A percentile compares a stretch with the other conserved stretches of the same genome.
Evolutionary conservation across 2,113 vertebrate genomes (phyloP).

Genomic region (Actinemys pallida): DNA sequence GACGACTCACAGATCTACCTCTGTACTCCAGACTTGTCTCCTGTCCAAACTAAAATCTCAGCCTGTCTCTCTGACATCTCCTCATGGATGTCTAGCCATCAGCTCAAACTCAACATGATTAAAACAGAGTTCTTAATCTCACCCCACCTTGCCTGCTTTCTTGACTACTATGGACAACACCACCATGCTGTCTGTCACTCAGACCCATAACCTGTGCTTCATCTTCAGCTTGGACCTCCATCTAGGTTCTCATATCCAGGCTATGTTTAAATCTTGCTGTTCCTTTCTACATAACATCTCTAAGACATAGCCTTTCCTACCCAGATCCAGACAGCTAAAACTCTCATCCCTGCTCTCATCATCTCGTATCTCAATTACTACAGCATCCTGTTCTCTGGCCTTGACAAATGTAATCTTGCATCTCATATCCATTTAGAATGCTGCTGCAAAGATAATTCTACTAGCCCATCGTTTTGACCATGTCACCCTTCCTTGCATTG

Average conservation of each 20-base stretch:
- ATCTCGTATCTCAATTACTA: not conserved
- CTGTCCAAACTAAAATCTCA: not conserved
- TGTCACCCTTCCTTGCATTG: not conserved
- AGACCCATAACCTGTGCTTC: not conserved
- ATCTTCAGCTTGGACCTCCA: not conserved
- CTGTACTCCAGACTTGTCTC: not conserved
- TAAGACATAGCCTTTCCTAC: not conserved
- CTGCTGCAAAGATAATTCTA: not conserved
- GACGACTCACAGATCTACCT: not conserved
- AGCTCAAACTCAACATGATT: not conserved
- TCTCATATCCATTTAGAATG: not conserved
- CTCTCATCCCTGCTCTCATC: not conserved
- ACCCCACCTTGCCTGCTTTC: not conserved
- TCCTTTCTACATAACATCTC: not conserved
- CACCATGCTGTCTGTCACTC: not conserved
- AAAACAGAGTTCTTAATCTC: not conserved
- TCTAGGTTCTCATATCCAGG: not conserved
- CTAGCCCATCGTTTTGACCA: not conserved
- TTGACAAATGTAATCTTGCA: not conserved
- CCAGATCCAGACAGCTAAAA: not conserved
- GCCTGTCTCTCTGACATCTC: too few species aligned
- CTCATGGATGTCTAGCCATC: not conserved
- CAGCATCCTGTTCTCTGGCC: not conserved
- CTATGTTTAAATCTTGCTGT: not conserved
- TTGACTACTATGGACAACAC: fast-evolving